Base-by-base conservation (phyloP, 2,113 vertebrate genomes). In the Eubucco bourcierii region DNA sequence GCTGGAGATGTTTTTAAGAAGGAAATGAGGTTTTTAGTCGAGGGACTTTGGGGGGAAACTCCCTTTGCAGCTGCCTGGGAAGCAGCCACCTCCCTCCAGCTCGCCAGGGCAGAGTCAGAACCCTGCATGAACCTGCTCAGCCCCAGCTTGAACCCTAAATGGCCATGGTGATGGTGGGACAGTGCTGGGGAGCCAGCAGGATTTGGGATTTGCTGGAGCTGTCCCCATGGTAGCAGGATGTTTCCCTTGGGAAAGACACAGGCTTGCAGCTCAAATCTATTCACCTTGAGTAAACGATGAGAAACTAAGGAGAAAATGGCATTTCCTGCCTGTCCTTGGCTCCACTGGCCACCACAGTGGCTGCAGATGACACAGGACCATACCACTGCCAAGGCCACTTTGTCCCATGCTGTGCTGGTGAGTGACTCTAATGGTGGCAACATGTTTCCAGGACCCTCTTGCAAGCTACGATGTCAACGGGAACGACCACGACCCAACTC, bases 391-490 rank as follows among this genome's bases (percentile, higher is more conserved):
- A 2, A 50, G 55, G 60, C 47, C 8, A 0, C 24, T 75, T 20
- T 39, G 50, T n/a, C 37, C 39, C 3, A 0, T 0, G 2, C 55
- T 14, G 8, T 5, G 27, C 28, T 19, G 6, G 5, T 12, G 24
- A 66, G 19, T 47, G 9, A 34, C 55, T n/a, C 78, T 97, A 79
- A 97, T 2, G 16, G 20, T 67, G 55, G 41, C 66, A 39, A 84
- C 2, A 0, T 82, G 28, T 86, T 95, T 96, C 65, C 75, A 99
- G 99, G 99, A 99, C 79, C 98, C 98, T 73, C 98, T 98, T 2
- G 99, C 99, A 10, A 99, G 99, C 93, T 99, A 99, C 5, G 99
- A 99, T 9, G 98, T 99, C 91, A 99, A 99, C 1, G 98, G 98
- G 28, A 98, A 99, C 0, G 99, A 99, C 93, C 98, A 98, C 0